Conservation (phyloP, 2,888 invertebrate species). For the Drosophila affinis region DNA sequence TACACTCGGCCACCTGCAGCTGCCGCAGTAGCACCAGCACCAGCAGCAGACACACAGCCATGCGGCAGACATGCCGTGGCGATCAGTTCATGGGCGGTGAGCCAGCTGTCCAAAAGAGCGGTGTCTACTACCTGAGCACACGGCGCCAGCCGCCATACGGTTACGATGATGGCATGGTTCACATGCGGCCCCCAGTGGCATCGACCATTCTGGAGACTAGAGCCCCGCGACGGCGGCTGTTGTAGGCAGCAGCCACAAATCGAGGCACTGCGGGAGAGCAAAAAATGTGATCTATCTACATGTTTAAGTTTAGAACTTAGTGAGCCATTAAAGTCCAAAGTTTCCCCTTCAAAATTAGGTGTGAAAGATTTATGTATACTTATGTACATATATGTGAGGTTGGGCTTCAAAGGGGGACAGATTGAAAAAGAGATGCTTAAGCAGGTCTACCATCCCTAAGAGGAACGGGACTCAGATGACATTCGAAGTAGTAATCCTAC, state of each 20-base stretch:
- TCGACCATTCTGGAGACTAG: conserved; percentile 64
- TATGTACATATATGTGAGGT: no score
- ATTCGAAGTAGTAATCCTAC: neutral
- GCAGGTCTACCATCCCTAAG: neutral
- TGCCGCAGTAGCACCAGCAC: conserved; percentile 44
- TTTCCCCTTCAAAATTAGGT: conserved; percentile 18
- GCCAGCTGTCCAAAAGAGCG: conserved; percentile 75
- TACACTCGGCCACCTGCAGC: conserved; percentile 52
- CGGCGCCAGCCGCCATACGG: conserved; percentile 65
- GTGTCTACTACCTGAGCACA: conserved; percentile 79
- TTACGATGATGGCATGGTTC: conserved; percentile 61
- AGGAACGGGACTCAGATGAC: neutral
- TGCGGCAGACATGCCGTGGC: conserved; percentile 49
- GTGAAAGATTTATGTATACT: neutral
- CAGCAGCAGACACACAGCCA: neutral
- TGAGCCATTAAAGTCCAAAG: conserved; percentile 25
- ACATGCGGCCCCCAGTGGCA: conserved; percentile 54
- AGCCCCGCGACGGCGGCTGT: conserved; percentile 11
- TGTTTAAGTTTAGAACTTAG: conserved; percentile 10
- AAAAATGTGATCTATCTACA: conserved; percentile 29
- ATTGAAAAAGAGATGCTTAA: no score
- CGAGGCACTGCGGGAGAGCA: conserved; percentile 11
- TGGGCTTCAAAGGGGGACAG: no score
- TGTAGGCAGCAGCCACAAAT: neutral
- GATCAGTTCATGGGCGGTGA: conserved; percentile 81